Base-by-base conservation (phyloP, 1,140 invertebrate species). In the Octopus sinensis region DNA sequence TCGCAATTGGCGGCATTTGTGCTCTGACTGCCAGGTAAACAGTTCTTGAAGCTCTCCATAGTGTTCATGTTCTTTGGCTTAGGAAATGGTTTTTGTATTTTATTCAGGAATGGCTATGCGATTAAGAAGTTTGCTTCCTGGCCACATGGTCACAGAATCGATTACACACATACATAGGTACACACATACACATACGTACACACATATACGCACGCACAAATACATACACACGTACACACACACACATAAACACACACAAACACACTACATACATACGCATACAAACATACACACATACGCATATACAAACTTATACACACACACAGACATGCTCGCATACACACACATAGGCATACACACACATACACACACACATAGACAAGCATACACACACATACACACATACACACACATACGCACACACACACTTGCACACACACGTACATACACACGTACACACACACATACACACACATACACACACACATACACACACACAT, bases 1-100 rank as follows among this genome's bases (percentile, higher is more conserved):
- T 97, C 1, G 92, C 93, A 1, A 90, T 95, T 73, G 96, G 96
- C 4, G 95, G 95, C 0, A 78, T 90, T 0, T 89, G 88, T 85
- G 88, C 87, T 23, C 82, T 90, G 10, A 87, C 88, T 71, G 89
- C 89, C 7, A 89, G 88, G 89, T 89, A 84, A 53, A 9, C 6
- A n/a, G 71, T 80, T 30, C 7, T 68, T 62, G 54, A 52, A 51
- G 23, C 43, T 78, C 43, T 23, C 43, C 43, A 78, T n/a, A 53
- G 54, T 78, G 7, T 53, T 53, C 4, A 53, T 53, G 43, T 78
- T 53, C 6, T 53, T 53, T 6, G 43, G 54, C 5, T 53, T 53
- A 7, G 43, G 52, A n/a, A 53, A 53, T 17, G 76, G 17, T 62
- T 9, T 62, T 62, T 62, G 17, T 62, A 62, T 62, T 53, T 23